phyloP scores from a whole-genome alignment of 2,113 vertebrate genomes.

The Petaurus breviceps region DNA sequence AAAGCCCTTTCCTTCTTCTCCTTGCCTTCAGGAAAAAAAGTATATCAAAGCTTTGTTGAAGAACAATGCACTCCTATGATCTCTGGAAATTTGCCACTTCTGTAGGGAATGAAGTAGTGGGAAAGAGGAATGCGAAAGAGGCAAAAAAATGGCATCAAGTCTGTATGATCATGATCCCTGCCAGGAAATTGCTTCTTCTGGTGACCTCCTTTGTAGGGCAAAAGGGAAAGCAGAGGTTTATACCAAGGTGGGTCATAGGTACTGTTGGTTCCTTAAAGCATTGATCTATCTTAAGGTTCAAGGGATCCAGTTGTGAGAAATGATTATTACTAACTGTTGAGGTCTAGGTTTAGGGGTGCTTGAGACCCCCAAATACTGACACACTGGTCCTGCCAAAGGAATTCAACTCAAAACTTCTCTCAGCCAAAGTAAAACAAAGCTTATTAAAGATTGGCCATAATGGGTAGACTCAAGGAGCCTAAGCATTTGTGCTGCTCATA shows the following conservation, averaged over 20 bases:
- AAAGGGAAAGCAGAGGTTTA: background rate
- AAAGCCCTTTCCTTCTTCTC: background rate
- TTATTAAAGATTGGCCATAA: too few species aligned
- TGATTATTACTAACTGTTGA: too few species aligned
- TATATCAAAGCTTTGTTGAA: background rate
- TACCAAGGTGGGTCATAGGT: background rate
- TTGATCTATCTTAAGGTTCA: background rate
- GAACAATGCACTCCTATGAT: slow-evolving; percentile 3
- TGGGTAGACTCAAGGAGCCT: too few species aligned
- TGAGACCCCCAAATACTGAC: too few species aligned
- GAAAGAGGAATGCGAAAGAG: background rate
- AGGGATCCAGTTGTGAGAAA: background rate
- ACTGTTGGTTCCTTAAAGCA: background rate
- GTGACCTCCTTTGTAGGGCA: background rate
- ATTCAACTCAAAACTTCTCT: too few species aligned
- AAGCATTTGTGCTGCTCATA: too few species aligned
- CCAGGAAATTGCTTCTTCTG: background rate
- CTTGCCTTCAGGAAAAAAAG: background rate
- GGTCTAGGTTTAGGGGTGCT: too few species aligned
- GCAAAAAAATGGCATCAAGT: background rate
- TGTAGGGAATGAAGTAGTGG: background rate
- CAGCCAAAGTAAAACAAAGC: too few species aligned
- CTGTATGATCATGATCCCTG: background rate
- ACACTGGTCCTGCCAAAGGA: too few species aligned
- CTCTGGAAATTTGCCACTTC: slow-evolving; percentile 4